Conservation (phyloP, 53 echinoderm and acorn worm genomes). For the Stichopus horrens region DNA sequence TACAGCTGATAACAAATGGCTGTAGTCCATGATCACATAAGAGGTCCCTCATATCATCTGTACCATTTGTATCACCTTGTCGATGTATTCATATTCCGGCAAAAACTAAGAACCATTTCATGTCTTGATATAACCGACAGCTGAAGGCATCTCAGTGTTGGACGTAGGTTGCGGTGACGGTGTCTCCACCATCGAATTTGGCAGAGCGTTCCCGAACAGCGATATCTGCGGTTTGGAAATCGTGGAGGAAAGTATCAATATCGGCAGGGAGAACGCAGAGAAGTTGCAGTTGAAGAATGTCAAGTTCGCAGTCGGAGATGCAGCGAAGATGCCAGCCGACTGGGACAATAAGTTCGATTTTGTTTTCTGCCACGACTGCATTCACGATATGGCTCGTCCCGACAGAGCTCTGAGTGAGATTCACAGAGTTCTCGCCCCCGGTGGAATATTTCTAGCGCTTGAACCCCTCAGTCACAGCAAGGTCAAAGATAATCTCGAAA, state of each 20-base stretch:
- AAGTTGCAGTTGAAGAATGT: slow-evolving; percentile 1
- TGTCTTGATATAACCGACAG: background rate
- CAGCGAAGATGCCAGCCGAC: background rate
- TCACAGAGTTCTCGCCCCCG: background rate
- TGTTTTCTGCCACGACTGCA: background rate
- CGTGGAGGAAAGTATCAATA: background rate
- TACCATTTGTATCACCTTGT: too few relatives aligned
- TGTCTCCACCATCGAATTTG: background rate
- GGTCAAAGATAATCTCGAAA: slow-evolving; percentile 13
- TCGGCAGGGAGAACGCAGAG: background rate
- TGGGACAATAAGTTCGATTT: slow-evolving; percentile 21
- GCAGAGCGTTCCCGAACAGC: slow-evolving; percentile 13
- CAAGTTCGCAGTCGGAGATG: slow-evolving; percentile 1
- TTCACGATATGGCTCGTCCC: slow-evolving; percentile 31
- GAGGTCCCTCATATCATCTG: too few relatives aligned
- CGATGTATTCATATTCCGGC: too few relatives aligned
- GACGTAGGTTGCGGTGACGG: slow-evolving; percentile 24
- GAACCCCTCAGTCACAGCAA: slow-evolving; percentile 17
- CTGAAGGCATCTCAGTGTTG: background rate
- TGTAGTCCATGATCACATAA: too few relatives aligned
- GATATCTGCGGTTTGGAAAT: slow-evolving; percentile 8
- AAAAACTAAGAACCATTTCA: too few relatives aligned
- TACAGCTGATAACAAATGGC: too few relatives aligned
- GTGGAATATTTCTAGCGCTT: background rate
- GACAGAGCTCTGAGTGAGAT: background rate